These are phyloP conservation scores for Catamblyrhynchus diadema DNA, from an alignment of 2,797 vertebrate species.

Conservation along the genomic window DNA sequence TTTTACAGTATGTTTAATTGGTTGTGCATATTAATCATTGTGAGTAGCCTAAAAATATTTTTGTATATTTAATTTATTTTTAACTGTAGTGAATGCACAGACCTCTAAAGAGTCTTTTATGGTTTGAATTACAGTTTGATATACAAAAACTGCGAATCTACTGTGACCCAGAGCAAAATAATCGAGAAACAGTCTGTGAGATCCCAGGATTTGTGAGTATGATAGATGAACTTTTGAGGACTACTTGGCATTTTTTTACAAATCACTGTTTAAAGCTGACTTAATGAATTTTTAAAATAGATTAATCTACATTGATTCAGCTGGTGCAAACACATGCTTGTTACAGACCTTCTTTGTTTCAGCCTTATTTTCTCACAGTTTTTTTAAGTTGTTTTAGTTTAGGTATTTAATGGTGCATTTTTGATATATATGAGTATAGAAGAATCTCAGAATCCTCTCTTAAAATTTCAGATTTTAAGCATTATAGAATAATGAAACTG, in stretches of 20 bases:
- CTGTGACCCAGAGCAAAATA: conserved; percentile 96
- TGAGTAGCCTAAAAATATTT: not conserved
- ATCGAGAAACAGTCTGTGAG: conserved; percentile 92
- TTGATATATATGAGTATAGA: not conserved
- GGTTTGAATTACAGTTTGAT: conserved; percentile 85
- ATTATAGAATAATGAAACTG: not conserved
- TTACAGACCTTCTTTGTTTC: not conserved
- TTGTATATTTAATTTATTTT: not conserved
- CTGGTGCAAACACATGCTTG: not conserved
- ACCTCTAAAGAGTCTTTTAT: not conserved
- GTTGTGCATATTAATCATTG: not conserved
- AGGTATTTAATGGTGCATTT: not conserved
- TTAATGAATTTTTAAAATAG: not conserved
- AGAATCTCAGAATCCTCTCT: not conserved
- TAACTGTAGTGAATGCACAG: accelerated
- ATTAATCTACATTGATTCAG: not conserved
- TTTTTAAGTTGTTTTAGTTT: not conserved
- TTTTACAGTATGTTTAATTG: not conserved
- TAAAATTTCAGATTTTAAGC: not conserved
- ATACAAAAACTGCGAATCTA: conserved; percentile 96
- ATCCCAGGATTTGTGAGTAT: conserved; percentile 94
- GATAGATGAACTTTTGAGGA: not conserved
- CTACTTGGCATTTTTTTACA: not conserved
- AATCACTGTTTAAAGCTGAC: not conserved
- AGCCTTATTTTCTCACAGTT: not conserved